A percentile compares a stretch with the other conserved stretches of the same genome.
Conservation (phyloP, 1,140 invertebrate genomes). For the Planococcus citri region DNA sequence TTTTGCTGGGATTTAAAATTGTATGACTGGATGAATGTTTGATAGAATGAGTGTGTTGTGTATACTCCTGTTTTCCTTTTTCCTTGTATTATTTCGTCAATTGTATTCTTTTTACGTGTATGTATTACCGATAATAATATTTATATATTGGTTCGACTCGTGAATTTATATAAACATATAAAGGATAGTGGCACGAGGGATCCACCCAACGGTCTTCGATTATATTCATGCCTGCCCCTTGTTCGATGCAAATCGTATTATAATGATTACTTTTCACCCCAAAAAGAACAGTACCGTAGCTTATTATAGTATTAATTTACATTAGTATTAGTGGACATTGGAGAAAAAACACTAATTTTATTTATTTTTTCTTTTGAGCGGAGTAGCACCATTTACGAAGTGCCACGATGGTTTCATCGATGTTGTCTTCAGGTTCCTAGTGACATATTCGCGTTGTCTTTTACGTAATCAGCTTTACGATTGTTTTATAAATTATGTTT, state of each 20-base stretch:
- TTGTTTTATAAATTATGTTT: too few relatives aligned
- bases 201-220: too few relatives aligned
- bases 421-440: slow-evolving; percentile 1
- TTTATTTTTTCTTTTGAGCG: slow-evolving; percentile 10
- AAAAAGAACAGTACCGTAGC: not conserved
- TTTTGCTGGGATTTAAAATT: slow-evolving; percentile 7
- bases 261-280: too few relatives aligned
- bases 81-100: not conserved
- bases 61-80: not conserved
- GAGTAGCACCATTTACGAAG: slow-evolving; percentile 7
- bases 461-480: too few relatives aligned
- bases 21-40: not conserved
- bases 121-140: too few relatives aligned
- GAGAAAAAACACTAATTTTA: slow-evolving; percentile 9
- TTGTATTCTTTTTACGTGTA: too few relatives aligned
- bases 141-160: too few relatives aligned
- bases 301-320: not conserved
- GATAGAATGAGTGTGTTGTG: not conserved
- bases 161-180: too few relatives aligned
- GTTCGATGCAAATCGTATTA: too few relatives aligned
- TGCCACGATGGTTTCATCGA: slow-evolving; percentile 1
- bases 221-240: too few relatives aligned
- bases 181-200: too few relatives aligned
- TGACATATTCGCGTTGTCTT: not conserved
- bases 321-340: not conserved